Conservation (phyloP, 37 sponge, comb jelly and placozoan species). For the Cladorhizidae sp. region DNA sequence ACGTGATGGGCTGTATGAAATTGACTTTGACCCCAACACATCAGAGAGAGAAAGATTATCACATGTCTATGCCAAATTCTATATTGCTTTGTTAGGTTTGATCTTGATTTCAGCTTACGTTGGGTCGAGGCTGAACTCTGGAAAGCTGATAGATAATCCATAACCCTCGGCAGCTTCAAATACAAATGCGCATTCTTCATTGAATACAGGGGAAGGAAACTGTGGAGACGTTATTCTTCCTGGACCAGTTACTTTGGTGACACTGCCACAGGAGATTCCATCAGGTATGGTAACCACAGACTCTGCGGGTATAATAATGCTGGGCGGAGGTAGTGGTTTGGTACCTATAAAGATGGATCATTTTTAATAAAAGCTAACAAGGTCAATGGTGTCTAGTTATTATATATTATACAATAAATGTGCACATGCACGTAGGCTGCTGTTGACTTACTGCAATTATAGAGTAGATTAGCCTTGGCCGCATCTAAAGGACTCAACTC, state of each 20-base stretch:
- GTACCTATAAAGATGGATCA: not conserved
- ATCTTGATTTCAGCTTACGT: too few relatives aligned
- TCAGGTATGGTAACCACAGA: slow-evolving; percentile 5
- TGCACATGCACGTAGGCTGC: too few relatives aligned
- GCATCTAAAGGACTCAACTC: slow-evolving; percentile 72
- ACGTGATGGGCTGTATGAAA: too few relatives aligned
- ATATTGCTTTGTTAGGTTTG: too few relatives aligned
- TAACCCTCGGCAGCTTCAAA: slow-evolving; percentile 45
- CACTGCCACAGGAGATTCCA: slow-evolving; percentile 34
- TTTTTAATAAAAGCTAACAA: too few relatives aligned
- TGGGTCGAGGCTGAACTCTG: not conserved
- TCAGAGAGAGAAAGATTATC: too few relatives aligned
- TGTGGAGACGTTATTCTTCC: slow-evolving; percentile 32
- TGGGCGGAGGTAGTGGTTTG: not conserved
- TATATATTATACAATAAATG: too few relatives aligned
- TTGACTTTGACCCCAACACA: too few relatives aligned
- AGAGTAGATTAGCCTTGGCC: slow-evolving; percentile 56
- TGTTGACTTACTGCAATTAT: slow-evolving; percentile 67
- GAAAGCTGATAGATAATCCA: slow-evolving; percentile 5
- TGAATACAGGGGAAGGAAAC: slow-evolving; percentile 16
- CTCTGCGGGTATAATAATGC: not conserved
- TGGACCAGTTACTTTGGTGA: not conserved
- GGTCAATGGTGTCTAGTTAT: too few relatives aligned
- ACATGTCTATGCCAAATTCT: too few relatives aligned
- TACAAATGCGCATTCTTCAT: slow-evolving; percentile 43